Conservation (phyloP, 2,888 invertebrate genomes). For the Stegophylla sp. region DNA sequence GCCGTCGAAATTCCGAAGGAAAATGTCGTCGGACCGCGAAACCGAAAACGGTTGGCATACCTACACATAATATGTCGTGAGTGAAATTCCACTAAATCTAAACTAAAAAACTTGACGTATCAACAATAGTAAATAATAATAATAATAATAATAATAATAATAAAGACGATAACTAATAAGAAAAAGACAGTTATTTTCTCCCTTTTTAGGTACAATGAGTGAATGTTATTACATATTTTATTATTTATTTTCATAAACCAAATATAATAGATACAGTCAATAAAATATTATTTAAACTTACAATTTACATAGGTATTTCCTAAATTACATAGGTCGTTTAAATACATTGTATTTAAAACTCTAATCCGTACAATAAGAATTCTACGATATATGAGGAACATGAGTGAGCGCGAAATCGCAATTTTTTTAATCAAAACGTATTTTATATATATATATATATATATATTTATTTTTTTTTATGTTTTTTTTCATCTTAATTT, state of each 20-base stretch:
- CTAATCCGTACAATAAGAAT: conserved; percentile 49
- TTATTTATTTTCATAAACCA: conserved; percentile 33
- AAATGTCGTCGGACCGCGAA: conserved; percentile 38
- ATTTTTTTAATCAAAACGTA: conserved; percentile 38
- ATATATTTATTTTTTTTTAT: conserved; percentile 24
- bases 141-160: conserved; percentile 28
- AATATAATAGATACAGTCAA: conserved; percentile 47
- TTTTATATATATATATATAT: conserved; percentile 15
- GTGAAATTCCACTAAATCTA: conserved; percentile 35
- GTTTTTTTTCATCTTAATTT: conserved; percentile 4
- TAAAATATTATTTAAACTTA: conserved; percentile 45
- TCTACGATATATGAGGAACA: conserved; percentile 53
- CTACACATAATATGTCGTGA: no score
- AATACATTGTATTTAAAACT: conserved; percentile 25
- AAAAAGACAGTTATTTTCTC: conserved; percentile 31
- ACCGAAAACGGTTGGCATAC: conserved; percentile 36
- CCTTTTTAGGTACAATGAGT: conserved; percentile 32
- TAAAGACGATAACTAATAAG: conserved; percentile 3
- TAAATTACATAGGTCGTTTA: conserved; percentile 43
- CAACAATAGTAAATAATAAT: conserved; percentile 37
- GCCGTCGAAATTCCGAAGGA: conserved; percentile 25
- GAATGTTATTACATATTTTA: conserved; percentile 23
- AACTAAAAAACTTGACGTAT: conserved; percentile 18
- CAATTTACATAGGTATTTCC: conserved; percentile 36
- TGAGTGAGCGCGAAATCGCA: conserved; percentile 56